A percentile compares a stretch with the other conserved stretches of the same genome.
phyloP scores from a whole-genome alignment of 2,888 invertebrate genomes.

The Phyllotreta striolata region DNA sequence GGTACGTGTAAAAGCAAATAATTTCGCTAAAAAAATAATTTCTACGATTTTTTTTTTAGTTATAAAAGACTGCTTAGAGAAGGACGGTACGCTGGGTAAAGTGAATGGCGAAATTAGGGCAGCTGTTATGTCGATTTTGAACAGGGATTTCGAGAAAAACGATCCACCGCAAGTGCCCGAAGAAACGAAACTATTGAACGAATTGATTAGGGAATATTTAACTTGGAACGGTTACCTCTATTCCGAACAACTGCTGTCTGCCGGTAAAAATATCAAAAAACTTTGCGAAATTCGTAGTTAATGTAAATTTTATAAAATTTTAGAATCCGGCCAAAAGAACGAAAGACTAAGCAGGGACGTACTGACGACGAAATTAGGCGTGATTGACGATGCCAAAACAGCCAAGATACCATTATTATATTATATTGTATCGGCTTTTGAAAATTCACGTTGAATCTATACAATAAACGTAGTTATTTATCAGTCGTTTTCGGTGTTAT shows the following conservation, averaged over 20 bases:
- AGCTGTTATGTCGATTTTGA: slow-evolving; percentile 59
- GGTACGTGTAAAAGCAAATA: slow-evolving; percentile 46
- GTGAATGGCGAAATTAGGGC: slow-evolving; percentile 59
- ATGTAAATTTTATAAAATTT: not conserved
- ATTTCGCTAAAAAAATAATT: no score
- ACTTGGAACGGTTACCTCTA: slow-evolving; percentile 77
- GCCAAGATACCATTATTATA: slow-evolving; percentile 59
- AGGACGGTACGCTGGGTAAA: slow-evolving; percentile 57
- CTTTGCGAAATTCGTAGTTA: not conserved
- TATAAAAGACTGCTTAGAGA: slow-evolving; percentile 57
- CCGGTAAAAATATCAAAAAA: slow-evolving; percentile 48
- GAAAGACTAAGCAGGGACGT: slow-evolving; percentile 54
- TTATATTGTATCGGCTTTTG: slow-evolving; percentile 58
- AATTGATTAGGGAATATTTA: slow-evolving; percentile 72
- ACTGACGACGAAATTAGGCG: slow-evolving; percentile 58
- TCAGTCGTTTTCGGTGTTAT: not conserved
- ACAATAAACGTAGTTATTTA: slow-evolving; percentile 11
- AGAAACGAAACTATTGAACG: slow-evolving; percentile 67
- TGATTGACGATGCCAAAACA: slow-evolving; percentile 57
- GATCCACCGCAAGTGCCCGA: slow-evolving; percentile 56
- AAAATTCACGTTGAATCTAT: slow-evolving; percentile 48
- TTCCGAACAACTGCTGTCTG: slow-evolving; percentile 61
- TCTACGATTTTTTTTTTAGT: slow-evolving; percentile 47
- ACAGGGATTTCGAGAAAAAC: slow-evolving; percentile 49
- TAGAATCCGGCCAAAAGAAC: slow-evolving; percentile 56